Base-by-base conservation (phyloP, 2,113 vertebrate genomes). In the Herpailurus yagouaroundi region DNA sequence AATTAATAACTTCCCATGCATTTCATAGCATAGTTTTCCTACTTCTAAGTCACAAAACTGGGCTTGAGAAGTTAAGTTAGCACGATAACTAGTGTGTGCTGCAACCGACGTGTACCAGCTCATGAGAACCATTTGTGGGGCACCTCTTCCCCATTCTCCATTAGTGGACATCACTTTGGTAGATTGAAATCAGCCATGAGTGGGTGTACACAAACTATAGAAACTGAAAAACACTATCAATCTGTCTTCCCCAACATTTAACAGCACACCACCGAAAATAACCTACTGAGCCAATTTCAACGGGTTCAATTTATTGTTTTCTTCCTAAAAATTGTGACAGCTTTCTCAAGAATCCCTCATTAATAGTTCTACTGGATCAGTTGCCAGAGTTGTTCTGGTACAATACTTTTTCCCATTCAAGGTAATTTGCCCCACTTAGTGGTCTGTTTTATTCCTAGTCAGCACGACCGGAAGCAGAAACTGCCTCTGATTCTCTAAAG, bases 291-390 rank as follows among this genome's bases (percentile, higher is more conserved):
- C 33, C 57, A 27, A 12, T 94, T 81, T 71, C 45, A 84, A 21
- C 41, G 77, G 16, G 7, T 91, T 71, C 77, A 23, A 7, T 14
- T 19, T 45, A 31, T 19, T 38, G 7, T 66, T 69, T 19, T 48
- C 21, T 15, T 71, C 57, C 88, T 36, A 6, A 81, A 48, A 86
- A 50, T 3, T 50, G 5, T 64, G 2, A 18, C 11, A 5, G 16
- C 84, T 90, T 95, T 93, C 66, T 93, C 25, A 86, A 76, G 45
- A 89, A 86, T 31, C 16, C 5, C 48, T 87, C 38, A 68, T 85
- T 83, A 76, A 55, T 29, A 89, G 31, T 95, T 9, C 2, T 55
- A 69, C 71, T 79, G 83, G 11, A 91, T 90, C 3, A 73, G 2
- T 74, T 83, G 16, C 38, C 50, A 69, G 19, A 2, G 8, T n/a